Evolutionary conservation across 64 coral and sea anemone genomes (phyloP).

Genomic region (Stylophora pistillata): DNA sequence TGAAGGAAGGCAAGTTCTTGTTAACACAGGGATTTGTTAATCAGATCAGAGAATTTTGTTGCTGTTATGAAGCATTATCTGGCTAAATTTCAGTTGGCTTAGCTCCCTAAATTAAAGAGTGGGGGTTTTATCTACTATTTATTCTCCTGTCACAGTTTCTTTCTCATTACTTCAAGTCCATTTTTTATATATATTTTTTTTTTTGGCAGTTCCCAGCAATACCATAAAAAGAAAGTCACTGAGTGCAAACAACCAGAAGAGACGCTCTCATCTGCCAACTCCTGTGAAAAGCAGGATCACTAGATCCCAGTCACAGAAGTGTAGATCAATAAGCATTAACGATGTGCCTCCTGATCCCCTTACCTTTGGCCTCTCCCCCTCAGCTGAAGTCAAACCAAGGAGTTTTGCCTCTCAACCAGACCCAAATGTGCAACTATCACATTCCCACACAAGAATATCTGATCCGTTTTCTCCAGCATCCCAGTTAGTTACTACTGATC

Average conservation of each 20-base stretch:
- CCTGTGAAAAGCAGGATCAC: background rate
- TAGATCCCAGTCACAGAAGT: conserved; percentile 18
- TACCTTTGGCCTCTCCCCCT: background rate
- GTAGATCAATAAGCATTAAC: background rate
- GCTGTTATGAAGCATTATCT: no score
- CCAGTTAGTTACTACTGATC: background rate
- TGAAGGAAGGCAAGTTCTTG: no score
- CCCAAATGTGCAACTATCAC: background rate
- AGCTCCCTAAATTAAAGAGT: no score
- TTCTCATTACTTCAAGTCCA: no score
- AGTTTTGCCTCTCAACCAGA: background rate
- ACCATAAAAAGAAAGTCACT: conserved; percentile 16
- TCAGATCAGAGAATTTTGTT: no score
- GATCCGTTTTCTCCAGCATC: conserved; percentile 24
- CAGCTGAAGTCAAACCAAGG: conserved; percentile 16
- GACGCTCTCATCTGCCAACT: conserved; percentile 22
- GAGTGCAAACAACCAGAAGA: conserved; percentile 21
- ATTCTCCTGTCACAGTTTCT: background rate
- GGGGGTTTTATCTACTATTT: no score
- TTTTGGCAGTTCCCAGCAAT: conserved; percentile 14
- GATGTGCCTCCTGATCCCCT: background rate
- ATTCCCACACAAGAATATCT: background rate
- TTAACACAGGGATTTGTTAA: no score
- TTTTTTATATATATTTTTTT: background rate
- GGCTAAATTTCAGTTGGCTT: no score